Evolutionary conservation across 2,113 vertebrate species (phyloP).

Genomic region (Cyanoramphus novaezelandiae): DNA sequence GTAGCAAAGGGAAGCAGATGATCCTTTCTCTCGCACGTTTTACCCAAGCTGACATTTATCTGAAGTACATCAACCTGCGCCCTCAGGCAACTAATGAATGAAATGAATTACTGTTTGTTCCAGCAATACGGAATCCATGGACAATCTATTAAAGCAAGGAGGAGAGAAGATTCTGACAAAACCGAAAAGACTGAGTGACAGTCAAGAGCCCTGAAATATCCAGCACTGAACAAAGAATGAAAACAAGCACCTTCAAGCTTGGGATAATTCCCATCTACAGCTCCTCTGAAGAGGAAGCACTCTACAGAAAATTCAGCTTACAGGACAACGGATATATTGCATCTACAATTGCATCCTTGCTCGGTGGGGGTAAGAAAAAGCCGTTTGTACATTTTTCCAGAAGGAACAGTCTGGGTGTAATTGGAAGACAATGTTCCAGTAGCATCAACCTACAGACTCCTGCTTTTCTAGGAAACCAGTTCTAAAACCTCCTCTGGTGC

Average conservation of each 20-base stretch:
- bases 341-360: background rate
- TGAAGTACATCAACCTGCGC: background rate
- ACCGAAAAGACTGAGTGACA: background rate
- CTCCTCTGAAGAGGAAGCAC: background rate
- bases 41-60: background rate
- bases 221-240: background rate
- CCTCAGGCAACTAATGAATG: background rate
- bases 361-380: background rate
- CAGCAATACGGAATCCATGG: accelerated
- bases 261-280: background rate
- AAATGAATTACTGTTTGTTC: background rate
- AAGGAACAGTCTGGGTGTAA: conserved; percentile 39
- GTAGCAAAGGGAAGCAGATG: background rate
- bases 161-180: background rate
- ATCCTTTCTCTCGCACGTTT: background rate
- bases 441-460: conserved; percentile 37
- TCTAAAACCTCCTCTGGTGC: background rate
- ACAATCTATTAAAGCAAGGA: background rate
- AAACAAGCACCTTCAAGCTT: background rate
- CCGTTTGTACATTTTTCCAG: background rate
- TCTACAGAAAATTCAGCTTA: background rate
- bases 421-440: conserved; percentile 38
- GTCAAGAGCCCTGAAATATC: background rate
- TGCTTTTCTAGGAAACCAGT: conserved; percentile 30
- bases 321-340: accelerated